Evolutionary conservation across 2,888 invertebrate species (phyloP).

Genomic region (Cotesia congregata): DNA sequence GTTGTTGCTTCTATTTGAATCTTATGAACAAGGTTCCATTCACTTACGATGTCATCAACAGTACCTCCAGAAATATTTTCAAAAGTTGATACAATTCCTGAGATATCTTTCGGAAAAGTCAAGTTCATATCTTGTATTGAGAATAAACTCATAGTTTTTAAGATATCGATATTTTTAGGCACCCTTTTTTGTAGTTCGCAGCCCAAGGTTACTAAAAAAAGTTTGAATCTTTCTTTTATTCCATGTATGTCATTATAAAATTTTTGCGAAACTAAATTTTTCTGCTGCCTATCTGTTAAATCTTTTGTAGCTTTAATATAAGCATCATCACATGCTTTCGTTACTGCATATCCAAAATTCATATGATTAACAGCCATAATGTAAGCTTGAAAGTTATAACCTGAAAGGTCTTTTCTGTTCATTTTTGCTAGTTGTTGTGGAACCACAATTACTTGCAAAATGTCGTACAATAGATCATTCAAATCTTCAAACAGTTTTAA

Average conservation of each 20-base stretch:
- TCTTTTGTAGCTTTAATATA: neutral
- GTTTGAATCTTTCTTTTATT: conserved; percentile 49
- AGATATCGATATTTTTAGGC: conserved; percentile 49
- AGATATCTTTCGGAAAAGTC: conserved; percentile 24
- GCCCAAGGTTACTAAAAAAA: conserved; percentile 47
- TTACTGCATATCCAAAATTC: conserved; percentile 55
- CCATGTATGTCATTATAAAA: conserved; percentile 36
- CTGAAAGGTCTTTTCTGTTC: conserved; percentile 25
- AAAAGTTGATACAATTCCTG: neutral
- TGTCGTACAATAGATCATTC: conserved; percentile 41
- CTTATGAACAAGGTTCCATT: conserved; percentile 7
- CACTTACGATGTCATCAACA: conserved; percentile 4
- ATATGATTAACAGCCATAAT: conserved; percentile 54
- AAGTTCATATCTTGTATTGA: conserved; percentile 37
- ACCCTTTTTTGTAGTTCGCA: conserved; percentile 50
- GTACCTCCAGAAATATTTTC: neutral
- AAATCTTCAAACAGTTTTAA: conserved; percentile 47
- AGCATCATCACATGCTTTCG: conserved; percentile 36
- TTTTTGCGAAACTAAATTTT: neutral
- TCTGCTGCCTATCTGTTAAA: no score
- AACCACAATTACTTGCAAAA: conserved; percentile 50
- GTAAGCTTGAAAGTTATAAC: conserved; percentile 52
- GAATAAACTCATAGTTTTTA: conserved; percentile 48
- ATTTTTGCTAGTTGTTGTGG: conserved; percentile 52
- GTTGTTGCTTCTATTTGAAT: conserved; percentile 7